These are phyloP conservation scores for Pithys albifrons DNA, from an alignment of 2,113 vertebrate species.

Conservation along the genomic window DNA sequence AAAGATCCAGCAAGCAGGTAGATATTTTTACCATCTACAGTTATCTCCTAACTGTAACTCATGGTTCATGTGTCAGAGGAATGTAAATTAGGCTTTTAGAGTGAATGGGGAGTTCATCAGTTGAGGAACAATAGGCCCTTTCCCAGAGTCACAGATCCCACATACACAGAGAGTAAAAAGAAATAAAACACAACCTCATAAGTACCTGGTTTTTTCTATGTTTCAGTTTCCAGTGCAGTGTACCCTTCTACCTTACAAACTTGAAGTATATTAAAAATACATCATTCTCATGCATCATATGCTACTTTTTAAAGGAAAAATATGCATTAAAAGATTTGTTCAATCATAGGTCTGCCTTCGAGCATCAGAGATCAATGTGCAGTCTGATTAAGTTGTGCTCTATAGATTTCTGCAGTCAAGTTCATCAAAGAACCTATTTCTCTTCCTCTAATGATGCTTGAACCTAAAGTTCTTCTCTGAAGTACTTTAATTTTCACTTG, in stretches of 20 bases:
- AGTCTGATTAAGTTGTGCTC: conserved; percentile 80
- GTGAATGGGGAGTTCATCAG: conserved; percentile 1
- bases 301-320: conserved; percentile 67
- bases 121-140: not conserved
- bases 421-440: conserved; percentile 81
- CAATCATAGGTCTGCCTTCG: conserved; percentile 66
- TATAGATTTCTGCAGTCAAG: conserved; percentile 81
- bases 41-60: not conserved
- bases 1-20: not conserved
- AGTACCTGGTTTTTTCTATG: not conserved
- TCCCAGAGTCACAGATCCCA: not conserved
- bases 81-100: not conserved
- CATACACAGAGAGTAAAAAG: not conserved
- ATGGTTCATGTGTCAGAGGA: not conserved
- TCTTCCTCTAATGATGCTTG: conserved; percentile 83
- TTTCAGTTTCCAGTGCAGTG: not conserved
- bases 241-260: conserved; percentile 38
- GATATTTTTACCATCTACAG: not conserved
- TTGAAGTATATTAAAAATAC: conserved; percentile 56
- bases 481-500: conserved; percentile 86
- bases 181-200: not conserved
- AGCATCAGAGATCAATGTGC: conserved; percentile 79
- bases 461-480: conserved; percentile 82
- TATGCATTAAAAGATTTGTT: conserved; percentile 68
- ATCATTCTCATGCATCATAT: conserved; percentile 59